phyloP scores from a whole-genome alignment of 2,797 vertebrate species.

The Chrosomus eos region DNA sequence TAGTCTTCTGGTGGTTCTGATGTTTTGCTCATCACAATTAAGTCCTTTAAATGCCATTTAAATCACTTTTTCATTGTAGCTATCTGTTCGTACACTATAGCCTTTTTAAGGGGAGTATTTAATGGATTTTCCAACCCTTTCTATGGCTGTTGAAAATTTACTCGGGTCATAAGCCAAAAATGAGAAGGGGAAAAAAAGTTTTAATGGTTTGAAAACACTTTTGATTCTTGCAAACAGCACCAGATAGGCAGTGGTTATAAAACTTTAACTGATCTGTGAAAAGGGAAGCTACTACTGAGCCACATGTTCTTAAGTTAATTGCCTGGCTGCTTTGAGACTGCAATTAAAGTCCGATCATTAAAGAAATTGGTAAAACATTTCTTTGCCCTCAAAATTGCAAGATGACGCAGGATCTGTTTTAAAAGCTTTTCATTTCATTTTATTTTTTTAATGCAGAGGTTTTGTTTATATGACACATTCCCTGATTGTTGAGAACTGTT shows the following conservation, averaged over 20 bases:
- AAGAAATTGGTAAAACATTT: slow-evolving; percentile 69
- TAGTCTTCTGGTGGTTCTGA: slow-evolving; percentile 54
- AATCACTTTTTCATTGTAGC: slow-evolving; percentile 66
- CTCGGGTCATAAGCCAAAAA: slow-evolving; percentile 75
- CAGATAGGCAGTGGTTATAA: slow-evolving; percentile 77
- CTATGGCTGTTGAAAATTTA: slow-evolving; percentile 76
- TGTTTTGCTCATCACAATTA: slow-evolving; percentile 67
- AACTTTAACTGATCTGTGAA: slow-evolving; percentile 83
- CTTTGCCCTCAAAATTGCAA: slow-evolving; percentile 72
- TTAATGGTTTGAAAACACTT: slow-evolving; percentile 78
- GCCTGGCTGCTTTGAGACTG: slow-evolving; percentile 70
- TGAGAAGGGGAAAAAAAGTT: slow-evolving; percentile 61
- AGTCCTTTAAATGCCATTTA: slow-evolving; percentile 36
- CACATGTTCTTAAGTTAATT: slow-evolving; percentile 77
- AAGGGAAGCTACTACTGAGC: slow-evolving; percentile 77
- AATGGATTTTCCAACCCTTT: slow-evolving; percentile 80
- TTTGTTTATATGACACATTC: slow-evolving; percentile 70
- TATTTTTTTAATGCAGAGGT: slow-evolving; percentile 25
- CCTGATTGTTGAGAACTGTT: slow-evolving; percentile 69
- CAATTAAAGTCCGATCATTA: slow-evolving; percentile 76
- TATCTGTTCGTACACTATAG: slow-evolving; percentile 60
- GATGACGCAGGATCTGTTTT: slow-evolving; percentile 79
- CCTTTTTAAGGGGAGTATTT: slow-evolving; percentile 74
- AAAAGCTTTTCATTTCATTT: slow-evolving; percentile 70
- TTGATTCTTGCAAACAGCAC: slow-evolving; percentile 76